Percentiles rank a stretch among this genome's conserved stretches.
Conservation (phyloP, 2,888 invertebrate species). For the Amblyjoppa fuscipennis region DNA sequence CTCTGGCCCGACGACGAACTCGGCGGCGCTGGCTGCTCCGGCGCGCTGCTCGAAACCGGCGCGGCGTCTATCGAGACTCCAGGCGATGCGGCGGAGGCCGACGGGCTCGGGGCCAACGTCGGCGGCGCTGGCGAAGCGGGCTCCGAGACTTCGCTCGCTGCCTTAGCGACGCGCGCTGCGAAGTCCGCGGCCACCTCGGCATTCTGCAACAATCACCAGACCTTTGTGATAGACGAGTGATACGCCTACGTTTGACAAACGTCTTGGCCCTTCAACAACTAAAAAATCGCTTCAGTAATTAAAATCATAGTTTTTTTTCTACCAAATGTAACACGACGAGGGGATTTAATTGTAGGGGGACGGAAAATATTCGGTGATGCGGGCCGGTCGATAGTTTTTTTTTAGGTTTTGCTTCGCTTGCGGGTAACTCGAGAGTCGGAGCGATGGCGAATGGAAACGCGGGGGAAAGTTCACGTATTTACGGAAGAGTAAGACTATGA, state of each 20-base stretch:
- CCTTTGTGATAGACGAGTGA: conserved; percentile 81
- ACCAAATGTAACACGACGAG: not conserved
- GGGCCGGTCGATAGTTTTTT: too few species aligned
- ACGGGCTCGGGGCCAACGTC: not conserved
- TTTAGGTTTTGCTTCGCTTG: too few species aligned
- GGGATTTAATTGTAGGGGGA: not conserved
- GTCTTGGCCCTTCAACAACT: conserved; percentile 81
- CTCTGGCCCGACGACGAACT: conserved; percentile 44
- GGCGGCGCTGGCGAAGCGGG: conserved; percentile 39
- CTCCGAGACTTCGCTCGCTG: conserved; percentile 76
- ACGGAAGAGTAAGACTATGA: too few species aligned
- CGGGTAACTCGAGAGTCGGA: too few species aligned
- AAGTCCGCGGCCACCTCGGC: conserved; percentile 83
- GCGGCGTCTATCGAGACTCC: conserved; percentile 32
- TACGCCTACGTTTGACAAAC: conserved; percentile 76
- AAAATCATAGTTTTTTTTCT: conserved; percentile 57
- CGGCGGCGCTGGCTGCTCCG: conserved; percentile 58
- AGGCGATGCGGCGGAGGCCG: not conserved
- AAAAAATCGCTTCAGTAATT: conserved; percentile 78
- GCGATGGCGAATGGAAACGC: too few species aligned
- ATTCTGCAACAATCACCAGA: conserved; percentile 82
- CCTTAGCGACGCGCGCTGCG: conserved; percentile 83
- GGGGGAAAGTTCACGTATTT: too few species aligned
- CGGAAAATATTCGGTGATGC: too few species aligned
- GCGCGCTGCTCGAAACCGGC: conserved; percentile 71